Evolutionary conservation across 2,797 vertebrate species (phyloP).

Genomic region (Falco rusticolus): DNA sequence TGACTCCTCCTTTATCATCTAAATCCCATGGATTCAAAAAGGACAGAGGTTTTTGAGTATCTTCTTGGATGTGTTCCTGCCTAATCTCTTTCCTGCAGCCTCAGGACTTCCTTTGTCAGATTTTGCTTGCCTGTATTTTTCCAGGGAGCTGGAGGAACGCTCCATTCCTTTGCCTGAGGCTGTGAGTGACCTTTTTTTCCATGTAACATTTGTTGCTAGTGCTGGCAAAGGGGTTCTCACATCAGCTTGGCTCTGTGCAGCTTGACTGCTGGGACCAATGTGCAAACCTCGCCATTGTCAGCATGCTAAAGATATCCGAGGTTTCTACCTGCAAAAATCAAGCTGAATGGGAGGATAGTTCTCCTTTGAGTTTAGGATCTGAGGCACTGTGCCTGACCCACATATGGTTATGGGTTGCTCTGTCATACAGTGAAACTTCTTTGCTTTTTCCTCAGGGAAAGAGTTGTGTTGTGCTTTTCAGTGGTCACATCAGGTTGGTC

Average conservation of each 20-base stretch:
- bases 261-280: background rate
- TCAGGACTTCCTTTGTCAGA: background rate
- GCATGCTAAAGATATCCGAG: background rate
- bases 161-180: background rate
- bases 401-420: background rate
- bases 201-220: background rate
- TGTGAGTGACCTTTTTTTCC: background rate
- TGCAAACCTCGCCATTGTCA: background rate
- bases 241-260: background rate
- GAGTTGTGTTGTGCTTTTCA: background rate
- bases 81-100: slow-evolving; percentile 10
- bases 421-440: background rate
- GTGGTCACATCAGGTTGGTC: background rate
- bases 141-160: background rate
- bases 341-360: background rate
- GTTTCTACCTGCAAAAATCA: background rate
- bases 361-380: background rate
- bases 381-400: background rate
- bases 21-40: background rate
- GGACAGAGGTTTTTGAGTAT: background rate
- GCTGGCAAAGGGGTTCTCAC: background rate
- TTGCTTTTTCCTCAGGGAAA: background rate
- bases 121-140: background rate
- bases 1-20: background rate
- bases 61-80: background rate